Evolutionary conservation across 2,888 invertebrate species (phyloP).

Genomic region (Maniola hyperantus): DNA sequence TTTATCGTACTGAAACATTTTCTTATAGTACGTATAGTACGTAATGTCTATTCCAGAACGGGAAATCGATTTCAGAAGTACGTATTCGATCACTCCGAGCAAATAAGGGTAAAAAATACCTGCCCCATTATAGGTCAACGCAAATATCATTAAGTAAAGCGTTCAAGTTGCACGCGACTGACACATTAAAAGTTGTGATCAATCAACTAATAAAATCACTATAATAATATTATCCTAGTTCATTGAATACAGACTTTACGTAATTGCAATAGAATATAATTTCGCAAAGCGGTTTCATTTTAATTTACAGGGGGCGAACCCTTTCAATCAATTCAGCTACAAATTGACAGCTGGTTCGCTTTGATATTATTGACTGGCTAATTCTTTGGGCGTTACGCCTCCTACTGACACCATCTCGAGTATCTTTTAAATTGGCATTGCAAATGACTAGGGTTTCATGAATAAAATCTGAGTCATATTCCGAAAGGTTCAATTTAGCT

Average conservation of each 20-base stretch:
- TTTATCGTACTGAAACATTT: not conserved
- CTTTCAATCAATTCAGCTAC: constrained; percentile 57
- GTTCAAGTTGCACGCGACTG: constrained; percentile 56
- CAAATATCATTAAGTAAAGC: constrained; percentile 39
- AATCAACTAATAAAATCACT: constrained; percentile 57
- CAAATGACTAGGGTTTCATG: constrained; percentile 21
- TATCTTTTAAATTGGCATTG: constrained; percentile 30
- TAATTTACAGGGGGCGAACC: constrained; percentile 40
- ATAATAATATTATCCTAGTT: constrained; percentile 41
- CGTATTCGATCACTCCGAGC: constrained; percentile 5
- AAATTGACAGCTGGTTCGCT: constrained; percentile 71
- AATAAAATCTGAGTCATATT: constrained; percentile 10
- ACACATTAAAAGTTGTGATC: constrained; percentile 62
- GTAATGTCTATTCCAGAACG: not conserved
- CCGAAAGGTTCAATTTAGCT: not conserved
- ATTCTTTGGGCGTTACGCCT: constrained; percentile 61
- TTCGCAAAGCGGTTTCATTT: constrained; percentile 30
- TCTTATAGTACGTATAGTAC: not conserved
- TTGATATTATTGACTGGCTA: constrained; percentile 71
- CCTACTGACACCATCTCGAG: constrained; percentile 28
- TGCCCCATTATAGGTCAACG: constrained; percentile 31
- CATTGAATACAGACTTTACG: constrained; percentile 31
- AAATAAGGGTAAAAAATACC: constrained; percentile 27
- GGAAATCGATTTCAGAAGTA: not conserved
- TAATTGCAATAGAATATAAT: constrained; percentile 30